A percentile compares a stretch with the other conserved stretches of the same genome.
Evolutionary conservation across 2,113 vertebrate genomes (phyloP).

Genomic region (Tympanuchus pallidicinctus): DNA sequence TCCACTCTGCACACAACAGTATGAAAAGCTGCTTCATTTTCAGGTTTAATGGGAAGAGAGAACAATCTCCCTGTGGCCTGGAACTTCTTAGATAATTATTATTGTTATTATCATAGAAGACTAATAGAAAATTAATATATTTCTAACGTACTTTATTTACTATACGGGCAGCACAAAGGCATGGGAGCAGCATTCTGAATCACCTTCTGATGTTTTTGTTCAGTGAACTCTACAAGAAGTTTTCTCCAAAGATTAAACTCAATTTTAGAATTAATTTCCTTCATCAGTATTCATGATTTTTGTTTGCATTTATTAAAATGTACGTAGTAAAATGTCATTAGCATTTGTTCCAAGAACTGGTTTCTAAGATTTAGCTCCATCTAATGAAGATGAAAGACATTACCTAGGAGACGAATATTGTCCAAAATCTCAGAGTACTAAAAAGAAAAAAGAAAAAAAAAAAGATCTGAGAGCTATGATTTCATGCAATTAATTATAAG

Average conservation of each 20-base stretch:
- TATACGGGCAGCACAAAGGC: not conserved
- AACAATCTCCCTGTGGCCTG: not conserved
- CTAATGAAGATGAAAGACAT: not conserved
- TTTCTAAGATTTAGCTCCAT: not conserved
- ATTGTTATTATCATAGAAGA: not conserved
- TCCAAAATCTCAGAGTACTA: not conserved
- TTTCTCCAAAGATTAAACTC: not conserved
- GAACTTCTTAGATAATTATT: not conserved
- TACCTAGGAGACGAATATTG: not conserved
- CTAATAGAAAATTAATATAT: not conserved
- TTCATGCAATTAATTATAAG: not conserved
- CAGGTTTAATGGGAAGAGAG: not conserved
- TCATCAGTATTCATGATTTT: not conserved
- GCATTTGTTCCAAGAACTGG: not conserved
- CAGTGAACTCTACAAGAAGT: not conserved
- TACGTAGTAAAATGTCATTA: not conserved
- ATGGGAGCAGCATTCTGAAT: not conserved
- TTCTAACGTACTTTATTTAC: not conserved
- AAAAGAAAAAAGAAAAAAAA: not conserved
- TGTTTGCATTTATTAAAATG: not conserved
- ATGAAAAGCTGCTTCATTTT: not conserved
- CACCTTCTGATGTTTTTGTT: not conserved
- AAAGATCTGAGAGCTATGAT: not conserved
- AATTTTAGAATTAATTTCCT: constrained; percentile 4
- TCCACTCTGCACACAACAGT: not conserved